A percentile compares a stretch with the other conserved stretches of the same genome.
Evolutionary conservation across 2,797 vertebrate genomes (phyloP).

Genomic region (Prunella strophiata): DNA sequence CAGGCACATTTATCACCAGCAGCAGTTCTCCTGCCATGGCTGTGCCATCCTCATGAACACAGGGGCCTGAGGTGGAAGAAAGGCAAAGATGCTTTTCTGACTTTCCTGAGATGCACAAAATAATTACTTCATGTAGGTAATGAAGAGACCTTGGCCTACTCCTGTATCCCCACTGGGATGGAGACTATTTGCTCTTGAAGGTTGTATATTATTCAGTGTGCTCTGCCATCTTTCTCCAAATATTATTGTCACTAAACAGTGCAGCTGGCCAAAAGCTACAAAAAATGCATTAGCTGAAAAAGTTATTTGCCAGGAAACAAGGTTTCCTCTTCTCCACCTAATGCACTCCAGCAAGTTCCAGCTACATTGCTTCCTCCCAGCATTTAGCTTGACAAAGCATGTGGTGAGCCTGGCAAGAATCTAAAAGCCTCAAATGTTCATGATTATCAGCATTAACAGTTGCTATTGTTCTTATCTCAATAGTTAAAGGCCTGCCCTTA

Average conservation of each 20-base stretch:
- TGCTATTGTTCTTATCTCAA: not conserved
- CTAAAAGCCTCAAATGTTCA: not conserved
- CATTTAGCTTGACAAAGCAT: not conserved
- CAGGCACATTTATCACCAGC: not conserved
- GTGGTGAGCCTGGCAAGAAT: not conserved
- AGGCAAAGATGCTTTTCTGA: not conserved
- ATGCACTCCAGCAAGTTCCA: not conserved
- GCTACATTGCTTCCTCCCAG: not conserved
- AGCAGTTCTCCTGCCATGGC: not conserved
- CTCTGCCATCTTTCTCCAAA: not conserved
- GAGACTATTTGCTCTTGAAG: not conserved
- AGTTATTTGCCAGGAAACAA: constrained; percentile 18
- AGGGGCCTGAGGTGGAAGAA: not conserved
- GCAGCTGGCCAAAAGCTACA: not conserved
- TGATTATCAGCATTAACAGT: not conserved
- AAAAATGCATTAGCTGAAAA: constrained; percentile 12
- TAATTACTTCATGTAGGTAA: not conserved
- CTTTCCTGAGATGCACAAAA: not conserved
- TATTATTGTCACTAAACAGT: not conserved
- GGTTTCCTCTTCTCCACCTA: constrained; percentile 36
- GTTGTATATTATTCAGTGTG: not conserved
- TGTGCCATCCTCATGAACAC: not conserved
- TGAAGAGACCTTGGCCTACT: not conserved
- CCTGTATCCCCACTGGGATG: not conserved
- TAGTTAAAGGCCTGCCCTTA: not conserved